Evolutionary conservation across 2,888 invertebrate species (phyloP).

Genomic region (Pristionchus entomophagus): DNA sequence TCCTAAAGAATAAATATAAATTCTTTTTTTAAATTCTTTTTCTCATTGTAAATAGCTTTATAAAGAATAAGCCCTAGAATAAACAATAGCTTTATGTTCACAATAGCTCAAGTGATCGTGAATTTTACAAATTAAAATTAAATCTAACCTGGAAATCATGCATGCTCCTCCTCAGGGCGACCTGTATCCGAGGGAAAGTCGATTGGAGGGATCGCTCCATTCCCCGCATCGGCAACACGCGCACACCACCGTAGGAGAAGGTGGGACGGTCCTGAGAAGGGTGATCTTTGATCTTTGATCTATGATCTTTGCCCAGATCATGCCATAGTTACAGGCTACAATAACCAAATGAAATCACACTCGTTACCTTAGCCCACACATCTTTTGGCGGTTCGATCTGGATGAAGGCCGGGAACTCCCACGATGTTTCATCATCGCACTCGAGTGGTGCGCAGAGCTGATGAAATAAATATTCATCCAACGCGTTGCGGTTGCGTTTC

Average conservation of each 20-base stretch:
- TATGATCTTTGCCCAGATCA: not conserved
- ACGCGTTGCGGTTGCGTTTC: not conserved
- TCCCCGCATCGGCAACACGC: constrained; percentile 79
- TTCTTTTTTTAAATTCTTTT: not conserved
- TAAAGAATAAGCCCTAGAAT: no score
- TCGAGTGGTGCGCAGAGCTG: constrained; percentile 67
- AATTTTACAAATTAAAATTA: not conserved
- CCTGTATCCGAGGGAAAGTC: constrained; percentile 83
- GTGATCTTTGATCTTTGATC: not conserved
- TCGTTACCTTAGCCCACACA: constrained; percentile 60
- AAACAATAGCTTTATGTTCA: no score
- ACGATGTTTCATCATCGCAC: constrained; percentile 77
- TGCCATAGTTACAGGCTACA: no score
- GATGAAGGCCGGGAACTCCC: constrained; percentile 85
- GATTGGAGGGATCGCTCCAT: constrained; percentile 82
- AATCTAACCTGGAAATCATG: constrained; percentile 77
- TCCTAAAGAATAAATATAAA: constrained; percentile 76
- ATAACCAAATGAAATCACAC: no score
- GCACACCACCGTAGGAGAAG: constrained; percentile 77
- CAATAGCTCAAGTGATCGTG: no score
- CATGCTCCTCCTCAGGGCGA: constrained; percentile 81
- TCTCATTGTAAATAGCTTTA: no score
- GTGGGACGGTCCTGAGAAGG: constrained; percentile 54
- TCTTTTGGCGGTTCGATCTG: constrained; percentile 68
- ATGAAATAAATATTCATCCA: constrained; percentile 11